Conservation (phyloP, 2,113 vertebrate genomes). For the Callopanchax toddi region DNA sequence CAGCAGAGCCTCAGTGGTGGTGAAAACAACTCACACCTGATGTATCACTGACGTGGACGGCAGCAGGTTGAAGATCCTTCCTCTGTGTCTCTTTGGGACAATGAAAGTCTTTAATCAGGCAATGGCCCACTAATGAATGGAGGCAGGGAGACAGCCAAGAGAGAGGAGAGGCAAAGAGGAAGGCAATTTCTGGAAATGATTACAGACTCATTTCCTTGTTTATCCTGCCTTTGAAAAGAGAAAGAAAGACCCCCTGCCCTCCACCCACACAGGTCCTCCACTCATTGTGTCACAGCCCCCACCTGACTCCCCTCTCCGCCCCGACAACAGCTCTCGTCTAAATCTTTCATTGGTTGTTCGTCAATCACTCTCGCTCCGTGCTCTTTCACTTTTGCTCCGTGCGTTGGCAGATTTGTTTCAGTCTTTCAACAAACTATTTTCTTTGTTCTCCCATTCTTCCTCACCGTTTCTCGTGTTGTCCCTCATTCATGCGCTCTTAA, state of each 20-base stretch:
- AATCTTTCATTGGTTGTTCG: constrained; percentile 58
- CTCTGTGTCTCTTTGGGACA: constrained; percentile 49
- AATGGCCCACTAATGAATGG: constrained; percentile 79
- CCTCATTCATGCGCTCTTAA: constrained; percentile 52
- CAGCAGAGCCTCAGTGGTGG: neutral
- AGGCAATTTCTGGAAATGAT: constrained; percentile 86
- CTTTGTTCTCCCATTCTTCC: constrained; percentile 63
- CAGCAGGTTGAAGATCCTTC: constrained; percentile 38
- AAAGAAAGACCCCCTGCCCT: constrained; percentile 56
- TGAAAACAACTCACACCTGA: constrained; percentile 34
- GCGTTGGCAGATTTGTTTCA: constrained; percentile 74
- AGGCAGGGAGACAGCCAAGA: constrained; percentile 67
- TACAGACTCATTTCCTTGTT: constrained; percentile 86
- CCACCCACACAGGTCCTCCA: constrained; percentile 62
- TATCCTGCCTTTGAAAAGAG: constrained; percentile 81
- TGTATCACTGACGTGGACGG: constrained; percentile 37
- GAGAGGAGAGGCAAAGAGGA: constrained; percentile 71
- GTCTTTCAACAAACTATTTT: constrained; percentile 71
- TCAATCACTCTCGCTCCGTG: constrained; percentile 60
- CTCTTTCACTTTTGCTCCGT: constrained; percentile 68
- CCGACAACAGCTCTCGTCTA: constrained; percentile 39
- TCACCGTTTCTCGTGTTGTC: constrained; percentile 45
- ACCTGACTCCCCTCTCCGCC: constrained; percentile 22
- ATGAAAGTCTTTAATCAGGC: constrained; percentile 80
- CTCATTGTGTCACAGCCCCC: constrained; percentile 65